phyloP scores from a whole-genome alignment of 1,140 invertebrate genomes.

The Nasonia longicornis region DNA sequence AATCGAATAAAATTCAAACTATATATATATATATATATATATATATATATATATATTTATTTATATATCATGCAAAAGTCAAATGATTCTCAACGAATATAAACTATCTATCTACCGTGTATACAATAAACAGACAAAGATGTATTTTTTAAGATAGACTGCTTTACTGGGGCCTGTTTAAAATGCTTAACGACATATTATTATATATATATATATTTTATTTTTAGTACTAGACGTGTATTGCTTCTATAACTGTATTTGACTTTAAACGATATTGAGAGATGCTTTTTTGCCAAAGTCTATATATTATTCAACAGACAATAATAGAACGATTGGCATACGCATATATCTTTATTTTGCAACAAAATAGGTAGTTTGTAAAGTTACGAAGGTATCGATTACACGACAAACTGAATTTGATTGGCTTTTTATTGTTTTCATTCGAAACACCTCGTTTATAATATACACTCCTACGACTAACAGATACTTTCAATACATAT shows the following conservation, averaged over 20 bases:
- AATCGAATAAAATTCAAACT: slow-evolving; percentile 20
- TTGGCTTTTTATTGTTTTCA: slow-evolving; percentile 34
- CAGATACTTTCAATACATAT: slow-evolving; percentile 52
- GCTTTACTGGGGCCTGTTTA: background rate
- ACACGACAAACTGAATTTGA: background rate
- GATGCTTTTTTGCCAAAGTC: no score
- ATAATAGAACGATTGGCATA: background rate
- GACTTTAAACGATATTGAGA: no score
- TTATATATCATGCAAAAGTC: background rate
- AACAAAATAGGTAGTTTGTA: slow-evolving; percentile 5
- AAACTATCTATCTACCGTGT: background rate
- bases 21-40: background rate
- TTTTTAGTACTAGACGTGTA: no score
- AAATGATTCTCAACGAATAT: background rate
- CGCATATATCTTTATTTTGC: slow-evolving; percentile 16
- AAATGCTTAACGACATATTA: background rate
- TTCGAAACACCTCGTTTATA: background rate
- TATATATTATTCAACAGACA: background rate
- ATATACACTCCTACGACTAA: slow-evolving; percentile 43
- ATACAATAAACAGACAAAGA: slow-evolving; percentile 20
- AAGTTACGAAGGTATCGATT: background rate
- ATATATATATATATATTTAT: background rate
- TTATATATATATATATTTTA: background rate
- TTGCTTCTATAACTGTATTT: no score
- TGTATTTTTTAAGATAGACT: slow-evolving; percentile 5